Percentiles rank a stretch among this genome's conserved stretches.
Conservation (phyloP, 1,140 invertebrate species). For the Drosophila athabasca region DNA sequence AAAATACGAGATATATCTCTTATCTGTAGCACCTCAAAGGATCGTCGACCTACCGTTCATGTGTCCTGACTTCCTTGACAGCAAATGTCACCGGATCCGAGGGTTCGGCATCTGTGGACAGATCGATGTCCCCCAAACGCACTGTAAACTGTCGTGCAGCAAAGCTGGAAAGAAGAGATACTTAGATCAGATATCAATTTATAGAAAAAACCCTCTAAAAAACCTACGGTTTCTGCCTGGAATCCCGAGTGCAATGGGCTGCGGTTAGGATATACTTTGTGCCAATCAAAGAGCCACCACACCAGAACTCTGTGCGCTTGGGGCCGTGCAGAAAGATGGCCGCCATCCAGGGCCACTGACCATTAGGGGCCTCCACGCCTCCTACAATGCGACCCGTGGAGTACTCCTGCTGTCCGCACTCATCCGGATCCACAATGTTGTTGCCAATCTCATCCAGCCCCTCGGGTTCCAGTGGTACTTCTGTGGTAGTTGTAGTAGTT, state of each 20-base stretch:
- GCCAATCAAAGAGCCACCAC: conserved; percentile 94
- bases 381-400: conserved; percentile 94
- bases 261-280: conserved; percentile 93
- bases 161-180: conserved; percentile 86
- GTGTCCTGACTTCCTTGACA: conserved; percentile 90
- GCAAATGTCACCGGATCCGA: conserved; percentile 90
- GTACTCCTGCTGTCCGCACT: conserved; percentile 92
- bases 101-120: conserved; percentile 91
- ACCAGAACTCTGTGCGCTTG: conserved; percentile 95
- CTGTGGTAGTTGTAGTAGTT: conserved; percentile 82
- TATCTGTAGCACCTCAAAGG: background rate
- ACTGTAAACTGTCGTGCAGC: conserved; percentile 94
- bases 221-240: conserved; percentile 92
- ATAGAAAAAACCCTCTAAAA: background rate
- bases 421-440: conserved; percentile 85
- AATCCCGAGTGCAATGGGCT: conserved; percentile 95
- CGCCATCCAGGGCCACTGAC: conserved; percentile 96
- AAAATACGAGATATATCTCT: background rate
- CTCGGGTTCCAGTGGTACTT: conserved; percentile 63
- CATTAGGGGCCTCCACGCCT: conserved; percentile 92
- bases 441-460: conserved; percentile 78
- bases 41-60: conserved; percentile 85
- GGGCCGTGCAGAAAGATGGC: conserved; percentile 95
- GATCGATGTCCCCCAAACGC: conserved; percentile 93
- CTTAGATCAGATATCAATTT: too few relatives aligned